Evolutionary conservation across 2,888 invertebrate species (phyloP), one percentile per base, ranked within the genome.

Genomic region (Andrena marginata): DNA sequence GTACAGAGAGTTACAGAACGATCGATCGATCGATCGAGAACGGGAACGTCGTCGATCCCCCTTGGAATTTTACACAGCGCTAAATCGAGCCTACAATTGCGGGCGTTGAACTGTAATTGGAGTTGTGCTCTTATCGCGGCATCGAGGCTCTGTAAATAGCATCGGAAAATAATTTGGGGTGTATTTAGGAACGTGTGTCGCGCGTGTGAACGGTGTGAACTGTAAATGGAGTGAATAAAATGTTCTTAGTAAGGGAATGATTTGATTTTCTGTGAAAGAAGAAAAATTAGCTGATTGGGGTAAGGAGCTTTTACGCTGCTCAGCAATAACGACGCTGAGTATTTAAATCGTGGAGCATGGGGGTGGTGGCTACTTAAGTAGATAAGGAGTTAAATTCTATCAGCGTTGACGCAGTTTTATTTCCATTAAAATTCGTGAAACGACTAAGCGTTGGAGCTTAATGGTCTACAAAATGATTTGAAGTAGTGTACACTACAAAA

Each of bases 21-120:
- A 26, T 59, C 59, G 60, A 60, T 60, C 60, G 31, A 60, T 51
- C 51, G 60, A 60, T 51, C 31, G n/a, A n/a, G 60, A 29, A n/a
- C 31, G 7, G 7, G 16, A 23, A 7, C 4, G 16, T 29, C n/a
- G 60, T 60, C 3, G 60, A 60, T 31, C 31, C 29, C 29, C 31
- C n/a, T 16, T 31, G 60, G 60, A n/a, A n/a, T 31, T 26, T 29
- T 29, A 8, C 16, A 1, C 7, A 31, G 7, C 26, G 13, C 2
- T 29, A 26, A 59, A 59, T 29, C 26, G 26, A 13, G 10, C 6
- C 13, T 5, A n/a, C n/a, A 7, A 7, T 2, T 7, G 31, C 16
- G 60, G 16, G 16, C n/a, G n/a, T n/a, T 29, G 8, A 51, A 29
- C 31, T n/a, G 29, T 16, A 42, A 42, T 42, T 42, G 8, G 16